phyloP scores from a whole-genome alignment of 2,113 vertebrate species.

The Crotalus horridus region DNA sequence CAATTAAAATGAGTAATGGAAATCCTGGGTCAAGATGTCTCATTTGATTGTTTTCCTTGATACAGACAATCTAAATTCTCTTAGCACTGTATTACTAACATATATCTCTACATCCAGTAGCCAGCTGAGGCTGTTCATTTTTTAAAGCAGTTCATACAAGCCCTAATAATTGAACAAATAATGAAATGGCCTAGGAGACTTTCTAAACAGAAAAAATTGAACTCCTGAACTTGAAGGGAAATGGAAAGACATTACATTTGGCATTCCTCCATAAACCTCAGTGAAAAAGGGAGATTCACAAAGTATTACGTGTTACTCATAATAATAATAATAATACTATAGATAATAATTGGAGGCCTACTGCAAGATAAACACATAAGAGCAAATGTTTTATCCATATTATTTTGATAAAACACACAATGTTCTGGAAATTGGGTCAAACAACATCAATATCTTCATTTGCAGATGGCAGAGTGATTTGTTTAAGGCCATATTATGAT shows the following conservation, averaged over 20 bases:
- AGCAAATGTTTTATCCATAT: background rate
- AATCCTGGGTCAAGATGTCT: slow-evolving; percentile 74
- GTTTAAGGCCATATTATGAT: background rate
- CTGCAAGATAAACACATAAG: background rate
- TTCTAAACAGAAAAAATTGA: slow-evolving; percentile 66
- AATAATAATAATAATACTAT: background rate
- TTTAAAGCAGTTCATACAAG: slow-evolving; percentile 58
- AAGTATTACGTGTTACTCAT: background rate
- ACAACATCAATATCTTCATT: background rate
- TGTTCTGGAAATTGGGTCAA: background rate
- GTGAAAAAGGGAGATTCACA: background rate
- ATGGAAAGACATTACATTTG: slow-evolving; percentile 46
- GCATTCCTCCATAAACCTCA: background rate
- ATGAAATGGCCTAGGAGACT: slow-evolving; percentile 57
- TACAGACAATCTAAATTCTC: slow-evolving; percentile 53
- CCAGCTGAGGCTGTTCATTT: slow-evolving; percentile 74
- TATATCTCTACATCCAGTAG: slow-evolving; percentile 54
- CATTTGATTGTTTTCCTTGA: slow-evolving; percentile 62
- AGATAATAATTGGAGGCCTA: background rate
- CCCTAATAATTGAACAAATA: slow-evolving; percentile 68
- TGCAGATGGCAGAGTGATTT: too few relatives aligned
- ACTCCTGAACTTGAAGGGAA: slow-evolving; percentile 33
- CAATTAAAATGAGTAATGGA: slow-evolving; percentile 68
- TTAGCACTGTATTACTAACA: slow-evolving; percentile 51
- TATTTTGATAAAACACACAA: background rate